These are phyloP conservation scores for Boloria selene DNA, from an alignment of 2,888 invertebrate genomes.

Conservation along the genomic window DNA sequence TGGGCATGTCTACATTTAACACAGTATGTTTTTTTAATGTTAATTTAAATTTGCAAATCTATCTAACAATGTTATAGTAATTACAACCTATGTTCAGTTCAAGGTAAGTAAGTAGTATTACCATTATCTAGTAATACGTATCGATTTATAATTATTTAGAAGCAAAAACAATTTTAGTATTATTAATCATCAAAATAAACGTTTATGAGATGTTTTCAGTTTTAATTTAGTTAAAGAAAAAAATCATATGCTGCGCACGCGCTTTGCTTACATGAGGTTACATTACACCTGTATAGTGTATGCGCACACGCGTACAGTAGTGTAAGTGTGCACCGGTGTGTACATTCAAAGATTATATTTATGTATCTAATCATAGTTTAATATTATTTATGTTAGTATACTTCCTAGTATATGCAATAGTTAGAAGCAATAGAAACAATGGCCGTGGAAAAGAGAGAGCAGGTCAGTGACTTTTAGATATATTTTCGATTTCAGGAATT, in stretches of 20 bases:
- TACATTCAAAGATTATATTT: not conserved
- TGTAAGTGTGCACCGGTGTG: not conserved
- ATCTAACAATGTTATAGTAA: not conserved
- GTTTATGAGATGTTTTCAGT: not conserved
- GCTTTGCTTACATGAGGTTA: constrained; percentile 9
- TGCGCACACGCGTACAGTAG: too few species aligned
- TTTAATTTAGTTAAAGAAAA: not conserved
- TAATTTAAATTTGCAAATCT: not conserved
- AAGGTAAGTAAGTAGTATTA: constrained; percentile 1
- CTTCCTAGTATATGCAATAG: not conserved
- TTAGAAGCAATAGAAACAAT: constrained; percentile 1
- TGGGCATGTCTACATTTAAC: constrained; percentile 1
- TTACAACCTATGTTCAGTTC: constrained; percentile 2
- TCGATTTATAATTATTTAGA: not conserved
- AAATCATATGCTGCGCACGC: not conserved
- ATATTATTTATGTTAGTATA: constrained; percentile 17
- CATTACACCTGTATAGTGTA: not conserved
- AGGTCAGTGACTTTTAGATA: constrained; percentile 16
- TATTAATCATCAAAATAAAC: not conserved
- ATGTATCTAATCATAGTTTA: constrained; percentile 6
- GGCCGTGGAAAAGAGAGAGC: constrained; percentile 21
- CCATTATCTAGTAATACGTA: constrained; percentile 6
- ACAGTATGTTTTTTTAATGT: constrained; percentile 3
- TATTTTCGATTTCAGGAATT: not conserved
- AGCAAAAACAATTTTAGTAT: not conserved